A percentile compares a stretch with the other conserved stretches of the same genome.
Conservation (phyloP, 2,113 vertebrate genomes). For the Phodopus roborovskii region DNA sequence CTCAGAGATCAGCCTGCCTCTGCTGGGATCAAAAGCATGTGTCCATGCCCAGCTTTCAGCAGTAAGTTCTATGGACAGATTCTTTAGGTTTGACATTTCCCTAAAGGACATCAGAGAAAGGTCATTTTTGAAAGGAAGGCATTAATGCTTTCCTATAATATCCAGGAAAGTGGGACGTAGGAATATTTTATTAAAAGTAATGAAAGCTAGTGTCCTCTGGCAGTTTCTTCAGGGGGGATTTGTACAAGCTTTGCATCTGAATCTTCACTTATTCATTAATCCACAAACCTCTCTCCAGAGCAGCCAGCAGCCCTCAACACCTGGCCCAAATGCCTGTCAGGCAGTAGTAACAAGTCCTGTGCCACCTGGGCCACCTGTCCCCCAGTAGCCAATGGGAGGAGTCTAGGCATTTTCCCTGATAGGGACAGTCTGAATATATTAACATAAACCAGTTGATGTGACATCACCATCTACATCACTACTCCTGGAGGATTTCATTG, state of each 20-base stretch:
- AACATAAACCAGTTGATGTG: neutral
- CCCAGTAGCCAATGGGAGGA: neutral
- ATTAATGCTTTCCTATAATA: neutral
- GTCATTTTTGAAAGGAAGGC: neutral
- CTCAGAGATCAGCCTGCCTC: neutral
- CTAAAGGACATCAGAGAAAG: neutral
- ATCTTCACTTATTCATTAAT: neutral
- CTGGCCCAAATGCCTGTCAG: neutral
- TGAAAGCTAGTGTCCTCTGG: neutral
- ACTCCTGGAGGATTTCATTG: neutral
- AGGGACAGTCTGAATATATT: neutral
- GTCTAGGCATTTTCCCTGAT: neutral
- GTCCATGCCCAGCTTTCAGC: neutral
- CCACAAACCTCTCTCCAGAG: neutral
- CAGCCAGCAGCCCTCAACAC: no score
- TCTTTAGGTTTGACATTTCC: neutral
- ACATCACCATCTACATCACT: neutral
- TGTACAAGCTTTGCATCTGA: neutral
- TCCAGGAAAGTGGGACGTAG: neutral
- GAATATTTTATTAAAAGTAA: conserved; percentile 4
- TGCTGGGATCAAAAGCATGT: neutral
- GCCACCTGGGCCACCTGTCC: neutral
- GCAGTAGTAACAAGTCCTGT: neutral
- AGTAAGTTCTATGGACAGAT: neutral
- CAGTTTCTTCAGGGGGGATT: neutral